Conservation (phyloP, 2,888 invertebrate genomes). For the Mythimna ferrago region DNA sequence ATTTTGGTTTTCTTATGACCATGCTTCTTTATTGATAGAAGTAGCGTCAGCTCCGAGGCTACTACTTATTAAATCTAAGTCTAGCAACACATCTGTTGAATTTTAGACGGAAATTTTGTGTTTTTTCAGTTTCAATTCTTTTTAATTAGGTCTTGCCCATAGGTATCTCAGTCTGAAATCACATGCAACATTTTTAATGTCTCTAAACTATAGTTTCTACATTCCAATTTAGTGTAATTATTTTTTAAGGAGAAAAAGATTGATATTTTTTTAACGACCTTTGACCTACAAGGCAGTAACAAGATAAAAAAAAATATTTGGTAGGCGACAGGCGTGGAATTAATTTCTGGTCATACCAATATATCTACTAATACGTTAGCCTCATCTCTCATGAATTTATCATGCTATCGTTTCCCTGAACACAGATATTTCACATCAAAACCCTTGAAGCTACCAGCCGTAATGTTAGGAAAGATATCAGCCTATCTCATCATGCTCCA, state of each 20-base stretch:
- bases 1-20: slow-evolving; percentile 25
- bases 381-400: slow-evolving; percentile 3
- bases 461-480: slow-evolving; percentile 26
- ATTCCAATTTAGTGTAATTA: no score
- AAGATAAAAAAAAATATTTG: not conserved
- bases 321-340: not conserved
- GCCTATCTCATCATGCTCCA: slow-evolving; percentile 37
- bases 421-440: slow-evolving; percentile 17
- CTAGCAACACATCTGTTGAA: not conserved
- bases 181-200: no score
- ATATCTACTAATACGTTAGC: not conserved
- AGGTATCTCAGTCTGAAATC: not conserved
- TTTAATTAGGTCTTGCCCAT: not conserved
- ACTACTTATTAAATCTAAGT: not conserved
- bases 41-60: not conserved
- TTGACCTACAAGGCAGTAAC: not conserved
- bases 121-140: not conserved
- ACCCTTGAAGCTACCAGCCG: slow-evolving; percentile 15
- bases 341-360: not conserved
- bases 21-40: slow-evolving; percentile 16
- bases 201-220: no score
- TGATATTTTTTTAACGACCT: not conserved
- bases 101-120: not conserved
- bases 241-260: no score
- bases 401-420: slow-evolving; percentile 1